A percentile compares a stretch with the other conserved stretches of the same genome.
phyloP scores from a whole-genome alignment of 2,888 invertebrate genomes.

The Cyclophora albipunctata region DNA sequence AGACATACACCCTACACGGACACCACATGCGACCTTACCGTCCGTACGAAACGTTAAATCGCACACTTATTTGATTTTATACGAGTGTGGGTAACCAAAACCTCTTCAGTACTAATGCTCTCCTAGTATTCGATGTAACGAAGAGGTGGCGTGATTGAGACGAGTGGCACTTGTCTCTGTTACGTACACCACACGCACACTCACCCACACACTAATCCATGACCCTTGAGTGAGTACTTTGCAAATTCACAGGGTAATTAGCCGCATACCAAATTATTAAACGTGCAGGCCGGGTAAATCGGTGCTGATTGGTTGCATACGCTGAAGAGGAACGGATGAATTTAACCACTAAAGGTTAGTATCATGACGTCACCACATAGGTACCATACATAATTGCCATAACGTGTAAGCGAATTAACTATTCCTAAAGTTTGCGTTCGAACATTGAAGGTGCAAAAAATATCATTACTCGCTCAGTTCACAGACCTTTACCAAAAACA shows the following conservation, averaged over 20 bases:
- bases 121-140: conserved; percentile 62
- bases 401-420: conserved; percentile 5
- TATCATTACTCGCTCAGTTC: too few species aligned
- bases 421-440: conserved; percentile 6
- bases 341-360: conserved; percentile 71
- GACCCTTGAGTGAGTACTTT: conserved; percentile 61
- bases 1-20: conserved; percentile 11
- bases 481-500: too few species aligned
- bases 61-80: conserved; percentile 26
- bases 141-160: conserved; percentile 49
- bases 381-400: neutral
- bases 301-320: conserved; percentile 58
- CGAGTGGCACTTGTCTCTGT: conserved; percentile 45
- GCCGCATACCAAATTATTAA: conserved; percentile 69
- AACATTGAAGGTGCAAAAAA: neutral
- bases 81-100: conserved; percentile 32
- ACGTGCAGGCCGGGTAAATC: conserved; percentile 57
- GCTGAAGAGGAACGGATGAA: conserved; percentile 69
- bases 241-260: conserved; percentile 71
- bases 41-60: conserved; percentile 21
- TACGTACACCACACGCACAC: conserved; percentile 45
- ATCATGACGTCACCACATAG: conserved; percentile 3
- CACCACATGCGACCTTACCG: conserved; percentile 20
- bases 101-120: conserved; percentile 36
- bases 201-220: conserved; percentile 45